Percentiles rank a stretch among this genome's conserved stretches.
Conservation (phyloP, 23 tunicate species). For the Clavelina lepadiformis region DNA sequence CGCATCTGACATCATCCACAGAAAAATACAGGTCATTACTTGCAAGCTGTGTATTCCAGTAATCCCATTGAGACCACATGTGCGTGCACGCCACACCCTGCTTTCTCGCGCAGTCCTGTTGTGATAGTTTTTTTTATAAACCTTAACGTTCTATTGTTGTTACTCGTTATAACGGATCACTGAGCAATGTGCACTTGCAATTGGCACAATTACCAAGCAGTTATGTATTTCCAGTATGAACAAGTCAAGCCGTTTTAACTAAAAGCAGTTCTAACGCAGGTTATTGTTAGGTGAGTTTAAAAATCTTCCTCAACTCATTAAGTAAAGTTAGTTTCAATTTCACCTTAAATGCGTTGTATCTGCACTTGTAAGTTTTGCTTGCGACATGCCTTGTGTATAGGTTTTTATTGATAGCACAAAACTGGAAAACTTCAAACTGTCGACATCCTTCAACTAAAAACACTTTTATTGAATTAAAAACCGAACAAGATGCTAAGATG, state of each 20-base stretch:
- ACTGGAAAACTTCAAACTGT: slow-evolving; percentile 33
- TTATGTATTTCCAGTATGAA: not conserved
- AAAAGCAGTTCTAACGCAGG: no score
- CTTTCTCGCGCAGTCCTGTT: slow-evolving; percentile 27
- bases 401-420: slow-evolving; percentile 29
- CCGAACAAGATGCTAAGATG: no score
- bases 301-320: no score
- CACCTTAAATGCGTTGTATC: slow-evolving; percentile 69
- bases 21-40: slow-evolving; percentile 19
- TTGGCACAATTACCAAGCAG: no score
- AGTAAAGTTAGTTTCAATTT: not conserved
- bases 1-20: slow-evolving; percentile 30
- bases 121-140: not conserved
- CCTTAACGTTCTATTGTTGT: no score
- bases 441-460: slow-evolving; percentile 22
- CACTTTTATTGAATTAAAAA: not conserved
- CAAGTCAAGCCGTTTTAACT: no score
- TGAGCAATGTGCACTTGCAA: no score
- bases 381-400: slow-evolving; percentile 21
- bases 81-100: slow-evolving; percentile 18
- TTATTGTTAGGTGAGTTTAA: no score
- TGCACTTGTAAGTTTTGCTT: slow-evolving; percentile 39
- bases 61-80: slow-evolving; percentile 13
- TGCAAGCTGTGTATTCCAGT: slow-evolving; percentile 35
- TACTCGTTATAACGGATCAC: no score